These are phyloP conservation scores for Phoenicopterus ruber DNA, from an alignment of 2,113 vertebrate genomes.

Conservation along the genomic window DNA sequence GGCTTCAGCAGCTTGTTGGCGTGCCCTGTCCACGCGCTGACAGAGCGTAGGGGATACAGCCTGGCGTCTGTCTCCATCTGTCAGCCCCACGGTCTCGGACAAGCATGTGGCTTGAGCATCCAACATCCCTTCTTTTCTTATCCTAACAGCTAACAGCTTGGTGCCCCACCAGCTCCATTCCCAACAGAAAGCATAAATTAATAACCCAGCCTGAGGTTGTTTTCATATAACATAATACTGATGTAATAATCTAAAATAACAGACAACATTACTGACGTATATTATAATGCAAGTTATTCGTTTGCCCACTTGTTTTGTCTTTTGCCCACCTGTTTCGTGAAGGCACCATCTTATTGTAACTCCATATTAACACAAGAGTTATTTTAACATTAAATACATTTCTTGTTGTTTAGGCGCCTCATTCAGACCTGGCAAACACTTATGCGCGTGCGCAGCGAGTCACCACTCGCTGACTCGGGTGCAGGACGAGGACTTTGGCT, in stretches of 20 bases:
- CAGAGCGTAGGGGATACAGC: accelerated
- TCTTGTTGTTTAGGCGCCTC: not conserved
- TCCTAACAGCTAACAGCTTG: too few species aligned
- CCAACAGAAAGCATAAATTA: not conserved
- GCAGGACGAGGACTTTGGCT: not conserved
- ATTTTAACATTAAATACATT: not conserved
- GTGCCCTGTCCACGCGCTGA: accelerated
- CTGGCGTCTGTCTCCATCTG: not conserved
- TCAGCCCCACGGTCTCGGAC: not conserved
- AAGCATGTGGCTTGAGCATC: not conserved
- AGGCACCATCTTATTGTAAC: not conserved
- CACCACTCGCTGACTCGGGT: not conserved
- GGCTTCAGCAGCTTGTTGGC: not conserved
- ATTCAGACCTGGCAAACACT: not conserved
- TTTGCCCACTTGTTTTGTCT: not conserved
- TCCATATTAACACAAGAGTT: not conserved
- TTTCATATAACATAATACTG: not conserved
- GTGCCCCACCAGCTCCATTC: not conserved
- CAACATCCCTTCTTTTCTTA: not conserved
- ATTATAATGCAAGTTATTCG: too few species aligned
- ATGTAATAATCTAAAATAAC: not conserved
- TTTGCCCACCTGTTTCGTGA: not conserved
- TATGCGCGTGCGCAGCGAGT: accelerated
- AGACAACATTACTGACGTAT: too few species aligned
- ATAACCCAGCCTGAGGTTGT: not conserved